Evolutionary conservation across 92 coral and sea anemone species (phyloP).

Genomic region (Paragorgia papillata): DNA sequence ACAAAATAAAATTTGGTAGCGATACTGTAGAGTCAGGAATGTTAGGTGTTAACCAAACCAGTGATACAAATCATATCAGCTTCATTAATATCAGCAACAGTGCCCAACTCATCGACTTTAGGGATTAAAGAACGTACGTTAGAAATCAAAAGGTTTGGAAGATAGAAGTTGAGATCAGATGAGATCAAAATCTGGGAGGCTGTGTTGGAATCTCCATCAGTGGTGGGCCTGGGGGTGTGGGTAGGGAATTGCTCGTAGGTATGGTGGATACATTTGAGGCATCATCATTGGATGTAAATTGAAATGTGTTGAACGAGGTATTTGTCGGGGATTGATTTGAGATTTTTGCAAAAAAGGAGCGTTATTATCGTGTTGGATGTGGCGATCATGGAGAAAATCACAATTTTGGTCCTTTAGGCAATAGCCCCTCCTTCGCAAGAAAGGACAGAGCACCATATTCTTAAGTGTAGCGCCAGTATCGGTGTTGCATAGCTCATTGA

Average conservation of each 20-base stretch:
- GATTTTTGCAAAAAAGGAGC: no score
- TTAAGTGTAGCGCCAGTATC: background rate
- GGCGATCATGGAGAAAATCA: slow-evolving; percentile 7
- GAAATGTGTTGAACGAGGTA: no score
- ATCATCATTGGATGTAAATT: no score
- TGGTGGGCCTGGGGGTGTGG: no score
- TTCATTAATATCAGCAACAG: background rate
- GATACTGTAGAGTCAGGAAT: no score
- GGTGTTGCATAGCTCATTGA: no score
- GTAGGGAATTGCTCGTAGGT: background rate
- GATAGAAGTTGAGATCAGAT: background rate
- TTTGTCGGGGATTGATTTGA: no score
- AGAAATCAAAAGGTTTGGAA: background rate
- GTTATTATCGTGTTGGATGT: no score
- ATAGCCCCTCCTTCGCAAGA: slow-evolving; percentile 8
- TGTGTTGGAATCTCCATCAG: background rate
- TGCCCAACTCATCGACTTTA: background rate
- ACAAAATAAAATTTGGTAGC: no score
- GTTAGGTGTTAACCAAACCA: background rate
- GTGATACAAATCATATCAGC: background rate
- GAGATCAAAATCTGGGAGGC: no score
- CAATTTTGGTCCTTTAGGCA: slow-evolving; percentile 1
- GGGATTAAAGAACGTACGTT: background rate
- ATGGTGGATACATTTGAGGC: background rate
- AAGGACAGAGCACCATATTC: background rate